Evolutionary conservation across 2,113 vertebrate species (phyloP).

Genomic region (Gymnarchus niloticus): DNA sequence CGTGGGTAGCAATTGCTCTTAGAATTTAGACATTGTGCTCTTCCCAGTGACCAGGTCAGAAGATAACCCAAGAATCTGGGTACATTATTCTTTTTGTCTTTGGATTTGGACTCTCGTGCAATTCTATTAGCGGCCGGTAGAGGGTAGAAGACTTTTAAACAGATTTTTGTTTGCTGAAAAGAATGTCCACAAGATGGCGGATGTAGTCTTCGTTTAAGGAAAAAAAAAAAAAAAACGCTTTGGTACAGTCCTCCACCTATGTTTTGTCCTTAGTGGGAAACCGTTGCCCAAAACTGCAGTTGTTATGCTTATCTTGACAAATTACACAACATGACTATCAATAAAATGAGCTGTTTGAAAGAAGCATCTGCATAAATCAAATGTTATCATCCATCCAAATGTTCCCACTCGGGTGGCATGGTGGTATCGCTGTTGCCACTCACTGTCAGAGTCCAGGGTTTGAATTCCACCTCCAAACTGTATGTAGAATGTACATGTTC

Average conservation of each 20-base stretch:
- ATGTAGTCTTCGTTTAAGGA: background rate
- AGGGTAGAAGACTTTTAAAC: background rate
- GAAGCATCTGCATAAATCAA: background rate
- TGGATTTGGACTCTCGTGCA: background rate
- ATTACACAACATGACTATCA: background rate
- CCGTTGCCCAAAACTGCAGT: background rate
- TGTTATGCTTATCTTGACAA: background rate
- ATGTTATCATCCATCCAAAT: background rate
- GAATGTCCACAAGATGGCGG: conserved; percentile 17
- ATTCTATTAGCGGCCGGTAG: background rate
- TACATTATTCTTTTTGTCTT: background rate
- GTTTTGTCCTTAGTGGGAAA: background rate
- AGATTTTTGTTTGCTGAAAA: background rate
- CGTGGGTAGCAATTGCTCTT: background rate
- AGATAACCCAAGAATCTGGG: no score
- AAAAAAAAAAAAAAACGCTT: background rate
- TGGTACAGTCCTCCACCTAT: background rate
- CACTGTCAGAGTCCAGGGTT: background rate
- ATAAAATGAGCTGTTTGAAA: background rate
- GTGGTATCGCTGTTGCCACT: background rate
- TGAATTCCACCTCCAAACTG: background rate
- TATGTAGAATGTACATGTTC: background rate
- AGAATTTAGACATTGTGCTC: no score
- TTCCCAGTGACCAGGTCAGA: no score
- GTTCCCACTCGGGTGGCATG: background rate